A percentile compares a stretch with the other conserved stretches of the same genome.
phyloP scores from a whole-genome alignment of 2,797 vertebrate genomes.

The Falco rusticolus region DNA sequence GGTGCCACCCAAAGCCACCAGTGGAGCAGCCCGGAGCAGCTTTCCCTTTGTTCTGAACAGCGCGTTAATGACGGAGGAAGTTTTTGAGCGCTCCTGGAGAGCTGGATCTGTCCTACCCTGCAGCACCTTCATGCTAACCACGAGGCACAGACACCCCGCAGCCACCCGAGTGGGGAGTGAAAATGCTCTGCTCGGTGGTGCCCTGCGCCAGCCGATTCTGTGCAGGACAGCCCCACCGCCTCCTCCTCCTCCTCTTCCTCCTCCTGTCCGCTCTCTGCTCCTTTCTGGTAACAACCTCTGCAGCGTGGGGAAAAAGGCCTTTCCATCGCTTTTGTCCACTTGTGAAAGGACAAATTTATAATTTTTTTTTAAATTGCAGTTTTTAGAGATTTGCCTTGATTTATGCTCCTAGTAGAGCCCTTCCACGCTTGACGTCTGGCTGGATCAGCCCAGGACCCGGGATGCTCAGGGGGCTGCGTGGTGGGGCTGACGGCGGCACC shows the following conservation, averaged over 20 bases:
- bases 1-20: fast-evolving
- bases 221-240: background rate
- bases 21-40: background rate
- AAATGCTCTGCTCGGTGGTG: background rate
- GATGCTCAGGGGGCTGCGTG: fast-evolving
- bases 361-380: no score
- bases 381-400: background rate
- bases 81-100: background rate
- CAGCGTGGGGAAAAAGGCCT: background rate
- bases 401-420: background rate
- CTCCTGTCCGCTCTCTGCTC: background rate
- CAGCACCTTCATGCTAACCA: background rate
- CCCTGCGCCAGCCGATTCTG: background rate
- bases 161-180: fast-evolving
- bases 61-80: background rate
- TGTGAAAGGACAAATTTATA: background rate
- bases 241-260: background rate
- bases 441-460: background rate
- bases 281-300: background rate
- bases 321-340: background rate
- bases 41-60: background rate
- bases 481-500: background rate
- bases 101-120: background rate
- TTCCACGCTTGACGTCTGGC: background rate
- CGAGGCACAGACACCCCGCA: fast-evolving